These are phyloP conservation scores for Rhyacophila brunnea DNA, from an alignment of 1,140 invertebrate genomes.

Conservation along the genomic window DNA sequence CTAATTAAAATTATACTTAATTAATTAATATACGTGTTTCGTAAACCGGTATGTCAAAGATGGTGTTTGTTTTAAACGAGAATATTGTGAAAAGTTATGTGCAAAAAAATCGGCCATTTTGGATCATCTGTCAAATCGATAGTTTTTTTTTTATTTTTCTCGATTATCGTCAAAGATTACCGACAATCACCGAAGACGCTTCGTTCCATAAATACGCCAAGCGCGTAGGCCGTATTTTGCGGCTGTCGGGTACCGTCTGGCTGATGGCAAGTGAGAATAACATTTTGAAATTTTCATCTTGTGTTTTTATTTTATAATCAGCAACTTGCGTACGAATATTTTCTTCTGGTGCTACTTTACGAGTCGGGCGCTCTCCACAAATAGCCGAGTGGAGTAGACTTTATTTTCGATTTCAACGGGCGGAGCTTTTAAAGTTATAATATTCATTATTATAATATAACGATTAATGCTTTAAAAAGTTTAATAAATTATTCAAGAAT, in stretches of 20 bases:
- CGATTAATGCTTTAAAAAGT: no score
- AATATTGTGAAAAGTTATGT: no score
- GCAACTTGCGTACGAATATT: slow-evolving; percentile 33
- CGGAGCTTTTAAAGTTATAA: slow-evolving; percentile 9
- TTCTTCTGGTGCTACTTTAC: slow-evolving; percentile 26
- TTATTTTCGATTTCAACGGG: slow-evolving; percentile 30
- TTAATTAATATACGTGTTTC: no score
- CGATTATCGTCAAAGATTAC: neutral
- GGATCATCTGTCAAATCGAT: neutral
- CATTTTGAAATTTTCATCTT: neutral
- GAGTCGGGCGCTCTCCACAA: slow-evolving; percentile 17
- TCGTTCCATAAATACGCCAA: neutral
- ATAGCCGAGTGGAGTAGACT: slow-evolving; percentile 31
- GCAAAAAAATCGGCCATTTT: neutral
- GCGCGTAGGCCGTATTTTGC: neutral
- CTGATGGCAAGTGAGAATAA: neutral
- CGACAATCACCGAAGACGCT: neutral
- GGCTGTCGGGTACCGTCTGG: no score
- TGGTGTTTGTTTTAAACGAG: no score
- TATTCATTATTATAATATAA: no score
- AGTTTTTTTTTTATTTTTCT: neutral
- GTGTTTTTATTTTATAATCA: slow-evolving; percentile 29
- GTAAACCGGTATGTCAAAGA: no score
- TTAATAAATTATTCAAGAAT: no score
- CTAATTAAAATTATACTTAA: no score